A percentile compares a stretch with the other conserved stretches of the same genome.
Conservation (phyloP, 2,888 invertebrate species). For the Drosophila monieri region DNA sequence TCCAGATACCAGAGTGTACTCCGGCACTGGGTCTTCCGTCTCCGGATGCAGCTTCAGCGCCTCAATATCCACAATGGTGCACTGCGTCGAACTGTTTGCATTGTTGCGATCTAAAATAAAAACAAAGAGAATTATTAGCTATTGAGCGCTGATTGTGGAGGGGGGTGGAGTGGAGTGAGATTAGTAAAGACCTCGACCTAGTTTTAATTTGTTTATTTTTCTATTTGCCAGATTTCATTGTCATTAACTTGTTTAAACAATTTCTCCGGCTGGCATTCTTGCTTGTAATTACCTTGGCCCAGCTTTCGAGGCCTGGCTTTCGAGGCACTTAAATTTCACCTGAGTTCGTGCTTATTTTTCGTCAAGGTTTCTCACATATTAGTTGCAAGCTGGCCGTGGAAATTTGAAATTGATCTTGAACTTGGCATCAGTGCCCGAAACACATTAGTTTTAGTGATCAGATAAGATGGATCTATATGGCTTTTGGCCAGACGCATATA, state of each 20-base stretch:
- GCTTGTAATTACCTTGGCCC: conserved; percentile 38
- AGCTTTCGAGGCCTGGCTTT: conserved; percentile 16
- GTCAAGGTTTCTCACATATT: conserved; percentile 7
- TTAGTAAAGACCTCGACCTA: conserved; percentile 29
- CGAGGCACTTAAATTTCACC: conserved; percentile 28
- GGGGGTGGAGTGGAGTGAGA: neutral
- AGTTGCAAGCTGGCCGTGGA: neutral
- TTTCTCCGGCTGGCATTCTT: conserved; percentile 20
- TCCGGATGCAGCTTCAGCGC: conserved; percentile 81
- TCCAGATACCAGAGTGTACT: conserved; percentile 87
- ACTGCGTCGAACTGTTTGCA: conserved; percentile 63
- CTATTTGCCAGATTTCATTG: conserved; percentile 23
- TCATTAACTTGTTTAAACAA: conserved; percentile 35
- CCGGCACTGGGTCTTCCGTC: conserved; percentile 86
- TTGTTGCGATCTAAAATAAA: conserved; percentile 60
- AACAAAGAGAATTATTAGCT: conserved; percentile 18
- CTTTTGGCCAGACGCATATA: conserved; percentile 6
- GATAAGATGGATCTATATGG: neutral
- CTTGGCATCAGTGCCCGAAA: conserved; percentile 11
- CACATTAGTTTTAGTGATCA: conserved; percentile 17
- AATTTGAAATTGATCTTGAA: conserved; percentile 14
- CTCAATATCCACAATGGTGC: conserved; percentile 80
- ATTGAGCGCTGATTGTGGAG: neutral
- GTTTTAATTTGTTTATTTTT: conserved; percentile 24
- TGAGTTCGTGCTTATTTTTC: conserved; percentile 31